Base-by-base conservation (phyloP, 92 coral and sea anemone genomes). In the Porites rus region DNA sequence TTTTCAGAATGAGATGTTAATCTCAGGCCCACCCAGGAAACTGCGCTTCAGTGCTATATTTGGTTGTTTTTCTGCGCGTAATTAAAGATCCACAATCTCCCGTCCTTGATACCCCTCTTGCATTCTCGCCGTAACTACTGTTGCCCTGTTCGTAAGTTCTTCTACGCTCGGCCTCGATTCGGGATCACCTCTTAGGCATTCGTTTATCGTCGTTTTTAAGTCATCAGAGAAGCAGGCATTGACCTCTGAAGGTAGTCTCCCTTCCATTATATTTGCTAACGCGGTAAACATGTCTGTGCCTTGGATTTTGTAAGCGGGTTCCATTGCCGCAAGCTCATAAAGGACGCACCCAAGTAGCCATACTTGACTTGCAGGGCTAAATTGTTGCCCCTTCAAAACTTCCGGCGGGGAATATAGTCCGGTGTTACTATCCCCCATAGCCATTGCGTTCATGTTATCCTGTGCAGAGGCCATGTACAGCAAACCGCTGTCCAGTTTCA, bases 221-320 rank as follows among this genome's bases (percentile, higher is more conserved):
- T 80, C 90, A 0, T 75, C 73, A 6, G 93, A 86, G 76, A 84
- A 90, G 18, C 28, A 75, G 16, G 46, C 84, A 59, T 62, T 83
- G 64, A 83, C 52, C 4, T 74, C 80, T 64, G 74, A 56, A 3
- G 97, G 94, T 10, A 90, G 81, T 4, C 86, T 93, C 6, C 99
- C 99, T 76, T 97, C 98, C 99, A 97, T 97, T 50, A 97, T 94
- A 18, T 92, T 95, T 18, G 93, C 90, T 94, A 97, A 80, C 1
- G 99, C 96, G 10, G 93, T 91, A 46, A 97, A 97, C 99, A 97
- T 95, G 74, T 97, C 96, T 10, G 93, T 95, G 21, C 97, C 99
- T 52, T 87, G 81, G 67, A 96, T 89, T 18, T 98, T 94, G 72
- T 93, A 97, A 1, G 99, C 97, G n/a, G 99, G 99, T 38, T 91